Conservation (phyloP, 1,140 invertebrate species). For the Drosophila jambulina region DNA sequence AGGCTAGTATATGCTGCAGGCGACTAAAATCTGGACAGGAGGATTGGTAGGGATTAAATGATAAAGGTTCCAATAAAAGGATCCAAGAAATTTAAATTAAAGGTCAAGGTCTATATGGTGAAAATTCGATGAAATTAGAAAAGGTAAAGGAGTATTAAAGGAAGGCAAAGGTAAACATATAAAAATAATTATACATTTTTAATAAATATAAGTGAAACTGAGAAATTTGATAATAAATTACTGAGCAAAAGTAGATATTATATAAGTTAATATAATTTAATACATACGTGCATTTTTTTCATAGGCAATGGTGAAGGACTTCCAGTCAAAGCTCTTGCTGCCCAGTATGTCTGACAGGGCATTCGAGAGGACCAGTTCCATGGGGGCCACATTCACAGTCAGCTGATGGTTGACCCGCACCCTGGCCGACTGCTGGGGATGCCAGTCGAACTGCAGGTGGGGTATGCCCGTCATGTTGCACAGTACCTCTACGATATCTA, state of each 20-base stretch:
- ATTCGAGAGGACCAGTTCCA: slow-evolving; percentile 88
- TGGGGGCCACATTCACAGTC: slow-evolving; percentile 91
- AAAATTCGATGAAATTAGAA: neutral
- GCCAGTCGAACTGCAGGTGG: slow-evolving; percentile 88
- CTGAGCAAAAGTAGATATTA: neutral
- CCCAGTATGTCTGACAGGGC: slow-evolving; percentile 90
- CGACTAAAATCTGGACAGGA: slow-evolving; percentile 57
- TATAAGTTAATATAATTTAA: neutral
- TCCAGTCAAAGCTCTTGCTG: slow-evolving; percentile 89
- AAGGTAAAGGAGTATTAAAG: neutral
- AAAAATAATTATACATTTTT: no score
- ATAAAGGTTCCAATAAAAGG: neutral
- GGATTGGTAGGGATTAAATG: neutral
- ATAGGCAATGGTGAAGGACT: slow-evolving; percentile 92
- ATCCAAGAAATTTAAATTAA: neutral
- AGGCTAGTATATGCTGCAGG: slow-evolving; percentile 69
- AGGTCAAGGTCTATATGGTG: neutral
- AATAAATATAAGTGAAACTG: neutral
- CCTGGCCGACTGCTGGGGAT: slow-evolving; percentile 86
- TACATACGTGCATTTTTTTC: slow-evolving; percentile 89
- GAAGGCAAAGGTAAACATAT: no score
- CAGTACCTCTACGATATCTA: slow-evolving; percentile 88
- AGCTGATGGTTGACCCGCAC: slow-evolving; percentile 83
- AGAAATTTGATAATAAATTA: neutral
- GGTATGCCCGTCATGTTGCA: slow-evolving; percentile 90